Conservation (phyloP, 2,113 vertebrate species). For the Mungos mungo region DNA sequence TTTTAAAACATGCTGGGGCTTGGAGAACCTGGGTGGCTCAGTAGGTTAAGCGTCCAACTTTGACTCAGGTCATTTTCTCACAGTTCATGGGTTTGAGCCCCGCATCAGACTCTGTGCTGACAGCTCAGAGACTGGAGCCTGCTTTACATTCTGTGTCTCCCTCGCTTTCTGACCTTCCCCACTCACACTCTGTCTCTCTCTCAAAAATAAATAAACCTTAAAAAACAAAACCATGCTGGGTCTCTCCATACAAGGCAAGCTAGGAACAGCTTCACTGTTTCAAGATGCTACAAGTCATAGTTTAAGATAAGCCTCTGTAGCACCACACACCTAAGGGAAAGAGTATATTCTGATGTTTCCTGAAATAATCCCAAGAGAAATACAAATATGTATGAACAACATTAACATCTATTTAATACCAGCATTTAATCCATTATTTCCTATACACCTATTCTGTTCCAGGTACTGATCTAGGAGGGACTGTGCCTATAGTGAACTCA, state of each 20-base stretch:
- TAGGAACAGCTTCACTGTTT: background rate
- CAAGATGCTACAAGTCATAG: background rate
- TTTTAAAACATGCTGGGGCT: too few species aligned
- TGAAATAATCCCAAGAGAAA: conserved; percentile 1
- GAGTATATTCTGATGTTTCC: background rate
- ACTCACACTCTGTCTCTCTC: too few species aligned
- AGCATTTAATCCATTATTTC: background rate
- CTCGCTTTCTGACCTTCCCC: too few species aligned
- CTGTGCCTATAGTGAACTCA: background rate
- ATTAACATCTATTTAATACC: background rate
- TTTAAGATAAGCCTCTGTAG: background rate
- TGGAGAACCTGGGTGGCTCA: too few species aligned
- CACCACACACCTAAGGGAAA: background rate
- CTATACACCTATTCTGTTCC: background rate
- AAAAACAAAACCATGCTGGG: background rate
- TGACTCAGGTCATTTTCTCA: too few species aligned
- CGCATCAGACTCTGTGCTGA: too few species aligned
- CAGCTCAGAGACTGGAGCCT: too few species aligned
- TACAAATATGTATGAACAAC: background rate
- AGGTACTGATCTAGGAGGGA: background rate
- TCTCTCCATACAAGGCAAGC: background rate
- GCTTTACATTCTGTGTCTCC: too few species aligned
- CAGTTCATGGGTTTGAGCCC: too few species aligned
- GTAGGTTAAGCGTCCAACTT: too few species aligned
- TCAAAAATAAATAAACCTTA: too few species aligned